phyloP scores from a whole-genome alignment of 1,140 invertebrate genomes.

The Orius insidiosus region DNA sequence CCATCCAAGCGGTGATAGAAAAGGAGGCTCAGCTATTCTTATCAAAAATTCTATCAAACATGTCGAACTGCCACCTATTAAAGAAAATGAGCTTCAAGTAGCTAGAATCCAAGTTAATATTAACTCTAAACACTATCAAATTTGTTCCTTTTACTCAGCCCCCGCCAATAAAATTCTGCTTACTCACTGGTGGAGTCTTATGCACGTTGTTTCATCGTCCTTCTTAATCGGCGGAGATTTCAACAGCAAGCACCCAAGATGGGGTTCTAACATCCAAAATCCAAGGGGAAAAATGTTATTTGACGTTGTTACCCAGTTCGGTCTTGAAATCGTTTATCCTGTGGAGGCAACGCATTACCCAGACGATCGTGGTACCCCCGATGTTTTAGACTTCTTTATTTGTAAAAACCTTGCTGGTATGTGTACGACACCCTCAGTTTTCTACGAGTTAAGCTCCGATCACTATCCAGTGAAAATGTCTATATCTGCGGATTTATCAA shows the following conservation, averaged over 20 bases:
- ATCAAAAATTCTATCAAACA: neutral
- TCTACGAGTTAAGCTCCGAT: constrained; percentile 1
- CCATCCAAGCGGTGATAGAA: neutral
- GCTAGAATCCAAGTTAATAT: neutral
- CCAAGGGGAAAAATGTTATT: neutral
- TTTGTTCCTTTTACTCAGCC: neutral
- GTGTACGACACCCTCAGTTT: neutral
- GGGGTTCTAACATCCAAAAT: neutral
- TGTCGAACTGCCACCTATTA: neutral
- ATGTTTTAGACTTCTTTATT: neutral
- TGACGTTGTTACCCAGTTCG: neutral
- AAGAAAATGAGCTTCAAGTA: neutral
- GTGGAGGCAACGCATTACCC: neutral
- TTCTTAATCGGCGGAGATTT: constrained; percentile 1
- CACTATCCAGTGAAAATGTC: constrained; percentile 1
- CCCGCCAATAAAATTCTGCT: neutral
- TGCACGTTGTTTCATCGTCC: neutral
- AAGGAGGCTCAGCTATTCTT: too few relatives aligned
- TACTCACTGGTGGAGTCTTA: neutral
- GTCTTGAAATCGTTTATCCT: neutral
- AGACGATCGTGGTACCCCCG: neutral
- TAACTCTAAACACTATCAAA: neutral
- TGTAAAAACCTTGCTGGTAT: neutral
- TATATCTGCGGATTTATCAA: too few relatives aligned
- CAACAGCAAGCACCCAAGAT: constrained; percentile 2